Base-by-base conservation (phyloP, 2,888 invertebrate species). In the Hybos culiciformis region DNA sequence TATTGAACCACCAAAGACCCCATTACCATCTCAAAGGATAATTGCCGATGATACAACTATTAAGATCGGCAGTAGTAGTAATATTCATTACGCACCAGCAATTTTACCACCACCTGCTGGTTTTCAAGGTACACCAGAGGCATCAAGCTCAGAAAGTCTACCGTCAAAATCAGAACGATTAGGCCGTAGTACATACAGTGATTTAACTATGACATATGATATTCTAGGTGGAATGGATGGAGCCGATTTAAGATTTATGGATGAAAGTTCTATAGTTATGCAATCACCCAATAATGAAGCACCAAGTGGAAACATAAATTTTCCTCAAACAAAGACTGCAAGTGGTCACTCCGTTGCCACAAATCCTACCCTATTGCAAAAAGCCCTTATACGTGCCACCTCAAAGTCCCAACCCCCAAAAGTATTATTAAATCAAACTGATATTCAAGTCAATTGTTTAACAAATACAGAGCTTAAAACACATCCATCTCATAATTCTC, bases 221-320 rank as follows among this genome's bases (percentile, higher is more conserved):
- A 73, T 85, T 47, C 69, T 90, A 46, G 74, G 80, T 17, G 81
- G 80, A 39, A 71, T 88, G 65, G 87, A 88, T 59, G 83, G 82
- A 47, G 83, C 84, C n/a, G 90, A 91, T 64, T 68, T 91, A 42
- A 75, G 84, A 37, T 91, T 77, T 63, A 90, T 91, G 90, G 91
- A 91, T 60, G 90, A 91, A 60, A 88, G 88, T 62, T 88, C 87
- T 21, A 75, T 88, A 34, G 80, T 80, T 51, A 71, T 86, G 45
- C 78, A 83, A 44, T 83, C 86, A 48, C 84, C 86, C 14, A 77
- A 76, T 45, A 79, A 78, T 56, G 86, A 85, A 61, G 84, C 83
- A 36, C 80, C 81, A 11, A 78, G 80, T 46, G 78, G 15, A 32
- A 32, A 78, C 21, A 66, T 74, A 37, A 74, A 73, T 46, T 73